Conservation (phyloP, 2,113 vertebrate genomes). For the Gorsachius goisagi region DNA sequence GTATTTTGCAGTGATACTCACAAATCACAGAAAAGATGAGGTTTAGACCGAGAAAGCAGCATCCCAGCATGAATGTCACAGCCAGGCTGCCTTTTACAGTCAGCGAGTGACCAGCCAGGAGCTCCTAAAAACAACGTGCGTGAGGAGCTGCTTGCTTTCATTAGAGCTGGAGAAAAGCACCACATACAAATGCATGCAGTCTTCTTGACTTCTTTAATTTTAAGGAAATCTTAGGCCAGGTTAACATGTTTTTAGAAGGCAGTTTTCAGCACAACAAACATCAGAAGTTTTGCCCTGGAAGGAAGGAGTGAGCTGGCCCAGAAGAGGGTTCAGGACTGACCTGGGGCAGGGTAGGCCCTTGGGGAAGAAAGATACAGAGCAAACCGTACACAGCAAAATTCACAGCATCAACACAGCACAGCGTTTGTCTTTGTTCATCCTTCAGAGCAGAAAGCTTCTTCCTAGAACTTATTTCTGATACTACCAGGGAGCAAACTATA, state of each 20-base stretch:
- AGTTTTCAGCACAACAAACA: background rate
- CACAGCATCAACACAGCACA: background rate
- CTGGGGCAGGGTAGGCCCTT: background rate
- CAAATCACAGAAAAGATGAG: background rate
- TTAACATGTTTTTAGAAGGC: background rate
- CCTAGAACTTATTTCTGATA: background rate
- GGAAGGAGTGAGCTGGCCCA: background rate
- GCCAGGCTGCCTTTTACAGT: background rate
- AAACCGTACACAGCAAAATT: background rate
- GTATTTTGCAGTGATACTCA: background rate
- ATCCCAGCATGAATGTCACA: background rate
- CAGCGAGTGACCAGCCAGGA: background rate
- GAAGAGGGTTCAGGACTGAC: background rate
- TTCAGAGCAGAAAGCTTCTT: background rate
- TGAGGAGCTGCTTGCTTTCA: background rate
- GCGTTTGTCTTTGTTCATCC: background rate
- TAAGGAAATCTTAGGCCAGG: background rate
- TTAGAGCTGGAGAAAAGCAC: background rate
- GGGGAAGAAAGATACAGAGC: accelerated
- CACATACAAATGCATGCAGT: accelerated
- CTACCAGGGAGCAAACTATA: background rate
- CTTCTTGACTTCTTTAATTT: background rate
- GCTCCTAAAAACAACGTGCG: background rate
- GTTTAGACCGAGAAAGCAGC: background rate
- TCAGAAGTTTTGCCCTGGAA: background rate